Percentiles rank a stretch among this genome's conserved stretches.
These are phyloP conservation scores for Rhyzopertha dominica DNA, from an alignment of 1,140 invertebrate genomes.

Conservation along the genomic window DNA sequence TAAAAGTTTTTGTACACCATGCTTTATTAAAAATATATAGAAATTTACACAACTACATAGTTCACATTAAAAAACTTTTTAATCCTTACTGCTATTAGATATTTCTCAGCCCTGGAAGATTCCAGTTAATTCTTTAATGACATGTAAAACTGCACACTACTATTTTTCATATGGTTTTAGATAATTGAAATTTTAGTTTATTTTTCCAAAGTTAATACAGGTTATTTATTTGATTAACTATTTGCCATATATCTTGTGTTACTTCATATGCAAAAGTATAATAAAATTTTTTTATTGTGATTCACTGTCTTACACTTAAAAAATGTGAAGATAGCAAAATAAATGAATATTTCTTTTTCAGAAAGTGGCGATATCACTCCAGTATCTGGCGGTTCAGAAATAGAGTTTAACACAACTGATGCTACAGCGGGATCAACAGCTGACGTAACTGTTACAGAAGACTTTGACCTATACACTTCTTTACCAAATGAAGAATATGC, in stretches of 20 bases:
- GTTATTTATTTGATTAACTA: not conserved
- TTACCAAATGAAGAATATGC: slow-evolving; percentile 24
- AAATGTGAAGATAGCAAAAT: no score
- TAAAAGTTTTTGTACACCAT: no score
- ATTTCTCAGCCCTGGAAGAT: no score
- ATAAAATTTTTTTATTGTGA: not conserved
- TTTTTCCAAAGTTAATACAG: not conserved
- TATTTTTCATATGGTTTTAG: no score
- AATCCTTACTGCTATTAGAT: no score
- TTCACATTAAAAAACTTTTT: no score
- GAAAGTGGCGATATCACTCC: slow-evolving; percentile 58
- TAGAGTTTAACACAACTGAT: slow-evolving; percentile 54
- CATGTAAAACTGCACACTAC: no score
- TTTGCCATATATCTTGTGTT: not conserved
- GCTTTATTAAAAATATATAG: no score
- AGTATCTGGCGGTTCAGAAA: slow-evolving; percentile 53
- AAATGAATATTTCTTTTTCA: slow-evolving; percentile 10
- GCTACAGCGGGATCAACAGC: slow-evolving; percentile 53
- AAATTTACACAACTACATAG: no score
- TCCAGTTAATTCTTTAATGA: no score
- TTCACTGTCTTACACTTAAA: not conserved
- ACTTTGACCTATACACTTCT: slow-evolving; percentile 32
- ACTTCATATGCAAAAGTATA: not conserved
- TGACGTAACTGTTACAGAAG: slow-evolving; percentile 49
- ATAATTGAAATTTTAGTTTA: not conserved